These are phyloP conservation scores for Tenthredo livida DNA, from an alignment of 2,888 invertebrate species.

Conservation along the genomic window DNA sequence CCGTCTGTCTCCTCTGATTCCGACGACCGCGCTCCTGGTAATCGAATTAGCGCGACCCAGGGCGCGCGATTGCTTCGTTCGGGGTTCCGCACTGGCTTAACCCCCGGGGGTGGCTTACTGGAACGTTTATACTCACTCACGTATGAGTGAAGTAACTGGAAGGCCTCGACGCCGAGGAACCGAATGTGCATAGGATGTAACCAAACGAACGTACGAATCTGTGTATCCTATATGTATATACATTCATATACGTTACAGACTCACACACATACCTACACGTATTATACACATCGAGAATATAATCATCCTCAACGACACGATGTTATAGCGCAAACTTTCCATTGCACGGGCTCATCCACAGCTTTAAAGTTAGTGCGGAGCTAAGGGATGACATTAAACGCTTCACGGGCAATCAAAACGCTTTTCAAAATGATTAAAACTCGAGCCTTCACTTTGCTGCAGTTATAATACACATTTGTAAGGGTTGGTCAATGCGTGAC, in stretches of 20 bases:
- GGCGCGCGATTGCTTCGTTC: slow-evolving; percentile 74
- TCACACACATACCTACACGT: neutral
- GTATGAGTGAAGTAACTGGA: neutral
- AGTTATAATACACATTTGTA: neutral
- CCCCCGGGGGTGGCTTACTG: slow-evolving; percentile 44
- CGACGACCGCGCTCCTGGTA: slow-evolving; percentile 67
- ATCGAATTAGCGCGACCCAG: slow-evolving; percentile 76
- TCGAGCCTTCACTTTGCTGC: neutral
- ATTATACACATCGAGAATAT: neutral
- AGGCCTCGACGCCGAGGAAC: slow-evolving; percentile 15
- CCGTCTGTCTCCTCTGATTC: slow-evolving; percentile 53
- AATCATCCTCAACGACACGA: neutral
- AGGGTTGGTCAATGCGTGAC: neutral
- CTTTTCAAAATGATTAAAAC: slow-evolving; percentile 28
- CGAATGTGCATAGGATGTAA: neutral
- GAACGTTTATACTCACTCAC: slow-evolving; percentile 47
- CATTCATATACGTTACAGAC: neutral
- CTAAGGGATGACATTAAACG: slow-evolving; percentile 29
- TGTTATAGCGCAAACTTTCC: neutral
- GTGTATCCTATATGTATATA: neutral
- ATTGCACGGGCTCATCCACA: neutral
- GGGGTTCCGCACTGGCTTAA: slow-evolving; percentile 36
- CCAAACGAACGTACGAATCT: neutral
- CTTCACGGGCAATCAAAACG: slow-evolving; percentile 28
- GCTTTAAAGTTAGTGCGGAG: neutral